These are phyloP conservation scores for Talpa occidentalis DNA, from an alignment of 2,113 vertebrate genomes.

Conservation along the genomic window DNA sequence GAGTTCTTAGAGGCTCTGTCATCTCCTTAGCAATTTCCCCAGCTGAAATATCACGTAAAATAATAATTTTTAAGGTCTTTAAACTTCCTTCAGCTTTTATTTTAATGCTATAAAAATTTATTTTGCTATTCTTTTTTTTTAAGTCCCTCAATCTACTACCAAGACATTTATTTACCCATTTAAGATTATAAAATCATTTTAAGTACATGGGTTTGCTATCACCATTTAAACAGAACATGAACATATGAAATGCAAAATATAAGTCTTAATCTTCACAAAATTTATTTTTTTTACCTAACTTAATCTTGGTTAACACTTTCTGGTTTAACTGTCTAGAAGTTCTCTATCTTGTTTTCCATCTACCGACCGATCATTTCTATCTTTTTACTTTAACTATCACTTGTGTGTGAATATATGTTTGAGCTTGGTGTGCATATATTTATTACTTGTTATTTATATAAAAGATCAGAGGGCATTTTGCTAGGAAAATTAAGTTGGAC, in stretches of 20 bases:
- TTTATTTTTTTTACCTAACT: neutral
- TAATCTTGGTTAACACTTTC: neutral
- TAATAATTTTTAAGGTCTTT: neutral
- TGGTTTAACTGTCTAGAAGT: neutral
- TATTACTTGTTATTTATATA: neutral
- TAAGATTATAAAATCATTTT: neutral
- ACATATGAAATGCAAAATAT: neutral
- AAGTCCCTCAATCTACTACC: neutral
- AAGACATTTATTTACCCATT: neutral
- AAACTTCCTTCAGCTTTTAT: neutral
- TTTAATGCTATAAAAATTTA: neutral
- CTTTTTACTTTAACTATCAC: neutral
- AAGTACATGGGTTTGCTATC: neutral
- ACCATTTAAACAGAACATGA: neutral
- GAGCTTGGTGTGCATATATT: neutral
- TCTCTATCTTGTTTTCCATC: neutral
- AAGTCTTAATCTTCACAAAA: neutral
- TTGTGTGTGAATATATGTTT: neutral
- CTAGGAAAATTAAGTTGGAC: too few relatives aligned
- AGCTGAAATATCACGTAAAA: neutral
- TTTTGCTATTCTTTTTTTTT: neutral
- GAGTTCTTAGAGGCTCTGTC: neutral
- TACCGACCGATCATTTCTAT: too few relatives aligned
- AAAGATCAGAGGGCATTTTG: neutral
- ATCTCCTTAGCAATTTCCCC: neutral